Base-by-base conservation (phyloP, 1,140 invertebrate species). In the Habropoda laboriosa region DNA sequence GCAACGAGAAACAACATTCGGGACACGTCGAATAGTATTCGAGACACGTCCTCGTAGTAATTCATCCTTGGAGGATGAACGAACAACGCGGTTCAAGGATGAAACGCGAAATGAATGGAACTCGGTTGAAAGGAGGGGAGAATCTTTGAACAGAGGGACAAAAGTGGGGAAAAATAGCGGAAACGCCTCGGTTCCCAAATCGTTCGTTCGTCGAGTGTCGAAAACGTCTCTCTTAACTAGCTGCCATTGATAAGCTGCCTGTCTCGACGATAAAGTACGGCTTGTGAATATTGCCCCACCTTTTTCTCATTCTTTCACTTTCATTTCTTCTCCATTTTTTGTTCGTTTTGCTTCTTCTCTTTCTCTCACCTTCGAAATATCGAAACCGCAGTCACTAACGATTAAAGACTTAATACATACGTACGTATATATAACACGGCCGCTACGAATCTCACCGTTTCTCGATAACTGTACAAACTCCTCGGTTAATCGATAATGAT, bases 351-450 rank as follows among this genome's bases (percentile, higher is more conserved):
- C 1, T 42, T 58, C 13, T 55, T 16, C 0, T 49, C 21, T 21
- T 30, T 6, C 21, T 10, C n/a, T 27, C 8, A 18, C 21, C 18
- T n/a, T n/a, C 32, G 35, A n/a, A n/a, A 21, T 58, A 16, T 64
- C 53, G 49, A 68, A n/a, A 60, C 58, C 58, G 49, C 40, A 64
- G 24, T 84, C 82, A 68, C 82, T 85, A 80, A 75, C 64, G 72
- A 47, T 81, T 81, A 85, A 71, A 72, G 72, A 84, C 82, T 85
- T 85, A 85, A 85, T 75, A 30, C 71, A 81, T 84, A 78, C 82
- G 82, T 85, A 85, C 68, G 83, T 85, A 85, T 80, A 83, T 75
- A 85, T 84, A 85, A 85, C 82, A 85, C 79, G 82, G 63, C 67
- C 83, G 73, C 79, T 70, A 81, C 68, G 72, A 81, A 67, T 73